Base-by-base conservation (phyloP, 1,140 invertebrate genomes). In the Drosophila novamexicana region DNA sequence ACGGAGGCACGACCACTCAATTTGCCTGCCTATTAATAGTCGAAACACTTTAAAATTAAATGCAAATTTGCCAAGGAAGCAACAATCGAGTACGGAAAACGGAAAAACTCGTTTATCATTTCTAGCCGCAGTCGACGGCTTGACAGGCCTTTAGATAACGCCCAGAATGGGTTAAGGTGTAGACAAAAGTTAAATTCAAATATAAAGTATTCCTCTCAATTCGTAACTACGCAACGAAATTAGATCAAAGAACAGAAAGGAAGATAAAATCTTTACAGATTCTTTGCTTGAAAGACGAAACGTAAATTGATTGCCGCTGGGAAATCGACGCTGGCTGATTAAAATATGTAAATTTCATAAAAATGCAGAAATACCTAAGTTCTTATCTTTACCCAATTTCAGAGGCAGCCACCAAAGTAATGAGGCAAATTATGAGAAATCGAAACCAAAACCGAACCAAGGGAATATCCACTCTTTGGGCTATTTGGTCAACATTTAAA, bases 31-130 rank as follows among this genome's bases (percentile, higher is more conserved):
- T 58, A 47, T 61, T 57, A 77, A 53, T 52, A 66, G 9, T n/a
- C 45, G 29, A 62, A 47, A 65, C 47, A 54, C 67, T 81, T 81
- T 81, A 72, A 81, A 82, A 75, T 82, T 67, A 82, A 82, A 82
- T 82, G 79, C 66, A 82, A 82, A 82, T 79, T 76, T 78, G 63
- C 62, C 36, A 58, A 45, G 7, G 32, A 29, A 69, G 65, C 78
- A 70, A 81, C 70, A 81, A 45, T 53, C 40, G 4, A 74, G 62
- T 56, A 40, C 72, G 53, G 40, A n/a, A n/a, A 22, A 40, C 37
- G 37, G 2, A 10, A 8, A 45, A n/a, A 73, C 64, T 68, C 59
- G 71, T 83, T 83, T 80, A 83, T 83, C 76, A 83, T 73, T 68
- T 49, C 22, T 32, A 12, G 40, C 47, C 75, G 45, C 56, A 75